phyloP scores from a whole-genome alignment of 2,888 invertebrate genomes.

The Cabera pusaria region DNA sequence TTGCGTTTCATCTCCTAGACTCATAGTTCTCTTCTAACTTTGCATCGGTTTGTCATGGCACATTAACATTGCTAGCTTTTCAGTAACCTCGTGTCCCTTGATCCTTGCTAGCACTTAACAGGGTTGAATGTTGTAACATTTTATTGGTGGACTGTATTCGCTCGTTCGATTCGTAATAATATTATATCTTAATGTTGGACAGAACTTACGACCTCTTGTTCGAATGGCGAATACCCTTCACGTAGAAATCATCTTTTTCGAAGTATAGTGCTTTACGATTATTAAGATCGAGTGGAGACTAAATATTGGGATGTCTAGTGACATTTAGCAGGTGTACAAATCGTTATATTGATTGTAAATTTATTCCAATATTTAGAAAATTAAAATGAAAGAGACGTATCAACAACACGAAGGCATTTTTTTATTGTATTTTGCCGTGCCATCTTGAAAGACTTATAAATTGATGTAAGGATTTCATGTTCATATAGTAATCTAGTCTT shows the following conservation, averaged over 20 bases:
- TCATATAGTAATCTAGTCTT: slow-evolving; percentile 82
- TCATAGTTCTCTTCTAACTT: slow-evolving; percentile 56
- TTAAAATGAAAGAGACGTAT: slow-evolving; percentile 60
- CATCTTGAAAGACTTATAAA: slow-evolving; percentile 81
- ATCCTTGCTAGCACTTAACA: slow-evolving; percentile 74
- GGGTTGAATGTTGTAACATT: slow-evolving; percentile 75
- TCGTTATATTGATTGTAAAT: slow-evolving; percentile 74
- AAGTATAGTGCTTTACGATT: slow-evolving; percentile 59
- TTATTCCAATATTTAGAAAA: slow-evolving; percentile 79
- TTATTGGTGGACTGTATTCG: slow-evolving; percentile 66
- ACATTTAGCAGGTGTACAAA: slow-evolving; percentile 77
- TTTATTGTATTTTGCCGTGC: slow-evolving; percentile 74
- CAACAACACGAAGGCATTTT: slow-evolving; percentile 74
- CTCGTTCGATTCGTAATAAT: slow-evolving; percentile 33
- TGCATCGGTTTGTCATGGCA: slow-evolving; percentile 59
- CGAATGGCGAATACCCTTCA: slow-evolving; percentile 54
- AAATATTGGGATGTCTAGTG: slow-evolving; percentile 75
- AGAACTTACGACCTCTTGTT: slow-evolving; percentile 24
- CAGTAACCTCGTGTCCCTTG: slow-evolving; percentile 79
- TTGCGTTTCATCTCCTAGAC: slow-evolving; percentile 55
- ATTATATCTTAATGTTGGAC: no score
- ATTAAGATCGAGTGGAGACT: slow-evolving; percentile 64
- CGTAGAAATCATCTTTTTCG: slow-evolving; percentile 49
- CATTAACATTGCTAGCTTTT: slow-evolving; percentile 69
- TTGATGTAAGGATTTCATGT: slow-evolving; percentile 80